A percentile compares a stretch with the other conserved stretches of the same genome.
Evolutionary conservation across 1,140 invertebrate genomes (phyloP).

Genomic region (Dendrolimus punctatus): DNA sequence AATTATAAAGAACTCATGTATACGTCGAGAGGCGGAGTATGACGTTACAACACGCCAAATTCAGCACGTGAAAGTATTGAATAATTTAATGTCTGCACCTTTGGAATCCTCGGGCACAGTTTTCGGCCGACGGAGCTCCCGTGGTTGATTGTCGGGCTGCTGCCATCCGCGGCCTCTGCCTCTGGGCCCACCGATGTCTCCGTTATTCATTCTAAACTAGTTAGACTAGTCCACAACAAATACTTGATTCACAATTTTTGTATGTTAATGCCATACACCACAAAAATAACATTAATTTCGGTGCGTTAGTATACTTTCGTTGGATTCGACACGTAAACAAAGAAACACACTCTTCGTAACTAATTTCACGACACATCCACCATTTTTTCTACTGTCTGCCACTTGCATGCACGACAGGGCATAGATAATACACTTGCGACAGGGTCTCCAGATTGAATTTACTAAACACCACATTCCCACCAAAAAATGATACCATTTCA

Average conservation of each 20-base stretch:
- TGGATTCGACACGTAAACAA: conserved; percentile 66
- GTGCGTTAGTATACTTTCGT: conserved; percentile 21
- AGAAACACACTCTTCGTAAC: conserved; percentile 47
- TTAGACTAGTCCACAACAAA: conserved; percentile 16
- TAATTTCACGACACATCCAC: conserved; percentile 40
- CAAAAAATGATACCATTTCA: no score
- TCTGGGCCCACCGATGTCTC: conserved; percentile 57
- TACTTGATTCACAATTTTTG: conserved; percentile 14
- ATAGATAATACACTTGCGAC: no score
- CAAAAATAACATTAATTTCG: conserved; percentile 21
- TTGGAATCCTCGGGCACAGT: conserved; percentile 42
- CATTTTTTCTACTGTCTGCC: conserved; percentile 23
- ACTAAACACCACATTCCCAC: no score
- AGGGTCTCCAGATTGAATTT: no score
- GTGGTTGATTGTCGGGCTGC: conserved; percentile 51
- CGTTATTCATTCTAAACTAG: conserved; percentile 59
- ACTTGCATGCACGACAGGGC: no score
- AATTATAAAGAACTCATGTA: conserved; percentile 30
- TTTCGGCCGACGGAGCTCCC: conserved; percentile 56
- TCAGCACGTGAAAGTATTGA: conserved; percentile 20
- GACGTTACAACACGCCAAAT: conserved; percentile 25
- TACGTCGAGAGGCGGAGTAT: conserved; percentile 30
- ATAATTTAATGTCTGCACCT: conserved; percentile 21
- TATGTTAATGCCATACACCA: conserved; percentile 46
- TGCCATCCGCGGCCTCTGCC: conserved; percentile 64